Conservation (phyloP, 2,888 invertebrate species). For the Aproaerema taeniolella region DNA sequence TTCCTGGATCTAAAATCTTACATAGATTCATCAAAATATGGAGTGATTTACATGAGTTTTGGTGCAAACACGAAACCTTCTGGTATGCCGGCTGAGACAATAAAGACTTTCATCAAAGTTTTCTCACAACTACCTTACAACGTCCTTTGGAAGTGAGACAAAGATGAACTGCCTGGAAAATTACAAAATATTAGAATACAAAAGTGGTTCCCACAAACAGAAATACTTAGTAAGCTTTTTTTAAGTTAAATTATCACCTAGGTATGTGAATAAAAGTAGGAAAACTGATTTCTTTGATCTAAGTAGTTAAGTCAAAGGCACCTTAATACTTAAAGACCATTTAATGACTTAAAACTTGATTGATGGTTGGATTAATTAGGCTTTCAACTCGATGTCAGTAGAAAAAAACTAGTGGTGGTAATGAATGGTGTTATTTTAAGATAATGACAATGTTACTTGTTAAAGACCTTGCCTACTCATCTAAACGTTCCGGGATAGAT, state of each 20-base stretch:
- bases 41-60: conserved; percentile 46
- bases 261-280: neutral
- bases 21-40: conserved; percentile 39
- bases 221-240: conserved; percentile 38
- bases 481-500: no score
- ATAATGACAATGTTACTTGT: no score
- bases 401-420: no score
- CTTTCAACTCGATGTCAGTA: no score
- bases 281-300: no score
- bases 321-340: no score
- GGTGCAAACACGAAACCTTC: conserved; percentile 43
- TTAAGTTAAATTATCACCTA: no score
- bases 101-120: conserved; percentile 33
- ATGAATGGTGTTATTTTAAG: no score
- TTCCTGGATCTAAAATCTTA: conserved; percentile 40
- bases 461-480: no score
- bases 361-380: no score
- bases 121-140: conserved; percentile 43
- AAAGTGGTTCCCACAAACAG: conserved; percentile 49
- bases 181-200: conserved; percentile 39
- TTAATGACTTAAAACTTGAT: no score
- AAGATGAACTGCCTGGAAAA: conserved; percentile 34
- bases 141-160: conserved; percentile 48
- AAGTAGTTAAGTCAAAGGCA: no score
- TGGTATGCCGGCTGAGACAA: conserved; percentile 29